phyloP scores from a whole-genome alignment of 2,113 vertebrate species.

The Trinectes maculatus region DNA sequence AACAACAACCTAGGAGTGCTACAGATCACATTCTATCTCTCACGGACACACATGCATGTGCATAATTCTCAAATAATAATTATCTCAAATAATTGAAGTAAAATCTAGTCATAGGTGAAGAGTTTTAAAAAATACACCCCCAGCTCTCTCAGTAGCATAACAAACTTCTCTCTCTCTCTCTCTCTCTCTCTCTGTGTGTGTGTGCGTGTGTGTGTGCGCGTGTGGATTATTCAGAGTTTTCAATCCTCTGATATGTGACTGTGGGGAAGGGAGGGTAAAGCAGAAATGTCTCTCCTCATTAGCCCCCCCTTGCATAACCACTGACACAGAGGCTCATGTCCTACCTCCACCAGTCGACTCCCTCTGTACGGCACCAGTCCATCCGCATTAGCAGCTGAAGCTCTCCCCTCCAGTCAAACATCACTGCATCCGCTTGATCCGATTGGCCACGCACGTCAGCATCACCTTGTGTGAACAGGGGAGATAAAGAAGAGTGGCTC shows the following conservation, averaged over 20 bases:
- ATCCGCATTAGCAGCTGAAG: conserved; percentile 42
- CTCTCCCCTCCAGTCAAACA: conserved; percentile 60
- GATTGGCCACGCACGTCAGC: conserved; percentile 64
- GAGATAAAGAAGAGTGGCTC: conserved; percentile 59
- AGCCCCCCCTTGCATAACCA: conserved; percentile 28
- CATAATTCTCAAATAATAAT: too few species aligned
- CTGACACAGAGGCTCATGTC: conserved; percentile 46
- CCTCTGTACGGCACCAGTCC: conserved; percentile 42
- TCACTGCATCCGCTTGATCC: conserved; percentile 54
- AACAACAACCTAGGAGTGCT: conserved; percentile 57
- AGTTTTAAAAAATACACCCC: too few species aligned
- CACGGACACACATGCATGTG: conserved; percentile 4
- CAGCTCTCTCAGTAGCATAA: background rate
- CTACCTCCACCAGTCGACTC: conserved; percentile 47
- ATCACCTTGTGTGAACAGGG: conserved; percentile 64
- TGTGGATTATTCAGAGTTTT: conserved; percentile 36
- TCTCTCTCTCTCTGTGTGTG: background rate
- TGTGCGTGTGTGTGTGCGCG: background rate
- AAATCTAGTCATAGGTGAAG: too few species aligned
- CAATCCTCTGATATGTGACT: conserved; percentile 44
- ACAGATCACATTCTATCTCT: conserved; percentile 11
- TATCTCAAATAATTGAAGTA: too few species aligned
- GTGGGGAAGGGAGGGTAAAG: conserved; percentile 44
- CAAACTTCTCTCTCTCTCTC: background rate
- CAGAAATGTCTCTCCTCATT: conserved; percentile 59